A percentile compares a stretch with the other conserved stretches of the same genome.
Evolutionary conservation across 2,888 invertebrate genomes (phyloP).

Genomic region (Coremacera marginata): DNA sequence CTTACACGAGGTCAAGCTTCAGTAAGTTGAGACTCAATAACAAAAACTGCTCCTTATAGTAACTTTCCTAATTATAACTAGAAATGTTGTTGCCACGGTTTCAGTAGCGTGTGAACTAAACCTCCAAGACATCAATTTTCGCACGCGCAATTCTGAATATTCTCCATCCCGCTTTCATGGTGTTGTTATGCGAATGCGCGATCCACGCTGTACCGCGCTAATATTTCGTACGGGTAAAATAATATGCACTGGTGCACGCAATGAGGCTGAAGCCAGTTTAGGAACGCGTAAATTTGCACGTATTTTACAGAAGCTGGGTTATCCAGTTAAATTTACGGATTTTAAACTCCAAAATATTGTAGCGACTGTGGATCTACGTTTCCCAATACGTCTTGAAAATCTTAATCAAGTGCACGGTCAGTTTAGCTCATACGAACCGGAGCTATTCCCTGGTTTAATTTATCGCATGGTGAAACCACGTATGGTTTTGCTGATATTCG

Average conservation of each 20-base stretch:
- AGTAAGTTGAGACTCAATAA: conserved; percentile 69
- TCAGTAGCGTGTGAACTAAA: conserved; percentile 80
- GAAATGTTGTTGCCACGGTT: conserved; percentile 86
- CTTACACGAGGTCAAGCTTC: conserved; percentile 74
- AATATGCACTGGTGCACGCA: conserved; percentile 84
- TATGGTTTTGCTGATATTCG: conserved; percentile 96
- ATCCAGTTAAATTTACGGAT: conserved; percentile 80
- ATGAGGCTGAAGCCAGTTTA: conserved; percentile 81
- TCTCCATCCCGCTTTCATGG: conserved; percentile 86
- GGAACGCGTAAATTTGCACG: conserved; percentile 85
- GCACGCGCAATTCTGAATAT: conserved; percentile 86
- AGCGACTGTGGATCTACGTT: conserved; percentile 81
- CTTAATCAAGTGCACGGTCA: conserved; percentile 81
- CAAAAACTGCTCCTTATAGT: neutral
- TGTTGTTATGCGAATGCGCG: conserved; percentile 84
- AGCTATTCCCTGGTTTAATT: conserved; percentile 97
- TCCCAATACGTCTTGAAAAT: conserved; percentile 81
- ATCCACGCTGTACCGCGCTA: conserved; percentile 81
- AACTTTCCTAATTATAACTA: conserved; percentile 57
- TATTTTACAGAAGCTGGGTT: conserved; percentile 85
- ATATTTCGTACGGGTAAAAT: conserved; percentile 84
- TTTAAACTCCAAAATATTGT: conserved; percentile 85
- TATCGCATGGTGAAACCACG: conserved; percentile 97
- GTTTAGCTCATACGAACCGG: conserved; percentile 94
- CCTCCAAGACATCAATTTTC: conserved; percentile 80